Evolutionary conservation across 2,797 vertebrate genomes (phyloP), one percentile per base, ranked within the genome.

Genomic region (Octomys mimax): DNA sequence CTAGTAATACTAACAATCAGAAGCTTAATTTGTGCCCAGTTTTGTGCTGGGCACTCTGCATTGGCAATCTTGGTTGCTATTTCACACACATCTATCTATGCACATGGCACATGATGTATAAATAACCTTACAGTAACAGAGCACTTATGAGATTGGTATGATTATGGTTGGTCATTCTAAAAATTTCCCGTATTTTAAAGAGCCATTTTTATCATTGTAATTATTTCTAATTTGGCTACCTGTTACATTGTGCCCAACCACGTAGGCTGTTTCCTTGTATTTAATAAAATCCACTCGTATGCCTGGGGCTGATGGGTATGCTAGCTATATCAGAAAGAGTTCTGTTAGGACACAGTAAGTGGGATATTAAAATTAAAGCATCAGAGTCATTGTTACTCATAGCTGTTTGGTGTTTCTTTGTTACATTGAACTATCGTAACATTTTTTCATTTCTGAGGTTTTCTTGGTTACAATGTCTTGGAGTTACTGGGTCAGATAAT

Each of bases 401-500:
- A 70, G 77, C 49, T 71, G 19, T 77, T 95, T 7, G 10, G 70
- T 92, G 54, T 96, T 87, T 97, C 57, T 97, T 96, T 93, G 79
- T 90, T 97, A 75, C 88, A 97, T 88, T 97, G 91, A 84, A 92
- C 68, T 97, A 92, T 88, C 42, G 94, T 95, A 96, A 87, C 85
- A 87, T 81, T 75, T 92, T 94, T 93, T 93, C 86, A 39, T 97
- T 98, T 97, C 73, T 97, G 61, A 93, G 94, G 77, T 80, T 97
- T 97, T 82, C 49, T 97, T 97, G 92, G 52, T 96, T 84, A 87
- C 75, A 92, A 93, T 96, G 70, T 70, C 62, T 75, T 97, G 84
- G 73, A 96, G 57, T 94, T 97, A 62, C 70, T 96, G 95, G 94
- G 82, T 87, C 85, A 95, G 89, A 97, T 98, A 98, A 79, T 90